Evolutionary conservation across 1,140 invertebrate genomes (phyloP), one percentile per base, ranked within the genome.

Genomic region (Drosophila lini): DNA sequence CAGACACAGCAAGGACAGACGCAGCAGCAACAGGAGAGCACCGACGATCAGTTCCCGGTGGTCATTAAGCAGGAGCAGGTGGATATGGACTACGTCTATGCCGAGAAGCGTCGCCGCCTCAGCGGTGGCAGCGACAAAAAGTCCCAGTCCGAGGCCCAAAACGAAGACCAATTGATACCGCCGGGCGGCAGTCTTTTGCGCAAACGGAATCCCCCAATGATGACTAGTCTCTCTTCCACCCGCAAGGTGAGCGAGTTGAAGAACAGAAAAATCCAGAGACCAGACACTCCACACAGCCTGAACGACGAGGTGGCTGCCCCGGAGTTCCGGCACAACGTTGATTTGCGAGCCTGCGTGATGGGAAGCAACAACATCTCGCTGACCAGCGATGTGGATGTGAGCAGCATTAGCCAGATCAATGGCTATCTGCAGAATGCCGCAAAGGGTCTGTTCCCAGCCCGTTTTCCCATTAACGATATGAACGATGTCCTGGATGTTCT

Each of bases 341-440:
- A 92, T 42, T 65, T 92, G 47, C 41, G 77, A 1, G 91, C 92
- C 74, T 92, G 92, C 52, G 63, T 92, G 6, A 91, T 85, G 78
- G 91, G 92, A 45, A 92, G 91, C 65, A 92, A 92, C 62, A 91
- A 91, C 13, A 91, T 92, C 3, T 78, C 81, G 4, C 40, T 92
- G 41, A 77, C 71, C 16, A 48, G n/a, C 41, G 52, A 55, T 32
- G 63, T 53, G 11, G 74, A 75, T 11, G 61, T 57, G 40, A 81
- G 40, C 15, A 73, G 42, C 15, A 92, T 92, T 2, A 74, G 80
- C 48, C 77, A 82, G 16, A 52, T 92, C 10, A 79, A 59, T n/a
- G 81, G 84, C 15, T 85, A 91, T 47, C 50, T 92, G 16, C 91
- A 92, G 58, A 92, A 91, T 36, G 80, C 70, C 8, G 81, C 59